Base-by-base conservation (phyloP, 2,888 invertebrate genomes). In the Notodonta ziczac region DNA sequence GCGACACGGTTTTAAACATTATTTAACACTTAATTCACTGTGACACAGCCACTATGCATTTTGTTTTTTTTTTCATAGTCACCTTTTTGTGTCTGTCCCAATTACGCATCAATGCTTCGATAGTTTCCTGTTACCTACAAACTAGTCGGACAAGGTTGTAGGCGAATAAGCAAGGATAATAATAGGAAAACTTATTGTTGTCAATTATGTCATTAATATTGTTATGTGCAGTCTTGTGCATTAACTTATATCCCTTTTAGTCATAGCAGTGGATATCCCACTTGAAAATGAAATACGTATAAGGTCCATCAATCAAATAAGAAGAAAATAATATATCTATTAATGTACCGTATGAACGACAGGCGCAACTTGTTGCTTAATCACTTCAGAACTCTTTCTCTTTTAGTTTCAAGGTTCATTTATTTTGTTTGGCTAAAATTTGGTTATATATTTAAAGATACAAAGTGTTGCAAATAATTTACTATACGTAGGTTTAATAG, bases 221-320 rank as follows among this genome's bases (percentile, higher is more conserved):
- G 35, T 35, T 35, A 35, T 24, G 24, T 24, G 24, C 24, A 24
- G 24, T 35, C 10, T 42, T 10, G 10, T 9, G 0, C 10, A 42
- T 10, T 42, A 46, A 46, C 10, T 46, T 46, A 46, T 46, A 5
- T n/a, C n/a, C 13, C 5, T 46, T 1, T 46, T 46, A n/a, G n/a
- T 5, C 5, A 46, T 46, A 46, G 5, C 6, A 46, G 13, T n/a
- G 4, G 46, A n/a, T 16, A 16, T 50, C 16, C 48, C 55, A 46
- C 53, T 51, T n/a, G 53, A 54, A 57, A 53, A 35, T 62, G 46
- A 6, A 46, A 46, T n/a, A 13, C 4, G 5, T 67, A 67, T 75
- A 69, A 62, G 40, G 48, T 16, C 53, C 40, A 65, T 75, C 63
- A 50, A 75, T 75, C 67, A 67, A 62, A 63, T 57, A 59, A 42